Base-by-base conservation (phyloP, 2,113 vertebrate genomes). In the Tenrec ecaudatus region DNA sequence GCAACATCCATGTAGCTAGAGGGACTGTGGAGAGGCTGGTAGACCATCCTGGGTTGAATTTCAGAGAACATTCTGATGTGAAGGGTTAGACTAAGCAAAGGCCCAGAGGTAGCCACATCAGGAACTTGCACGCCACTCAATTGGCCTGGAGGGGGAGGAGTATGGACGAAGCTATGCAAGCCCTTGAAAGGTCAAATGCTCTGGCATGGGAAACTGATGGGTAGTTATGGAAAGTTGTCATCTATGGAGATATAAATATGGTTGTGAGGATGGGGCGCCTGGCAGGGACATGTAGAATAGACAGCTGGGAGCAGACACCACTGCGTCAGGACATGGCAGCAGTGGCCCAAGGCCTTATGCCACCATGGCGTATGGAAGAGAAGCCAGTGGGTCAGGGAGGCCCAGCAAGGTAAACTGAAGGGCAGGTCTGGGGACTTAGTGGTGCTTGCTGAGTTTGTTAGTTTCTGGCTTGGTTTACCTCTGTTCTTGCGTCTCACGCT, bases 301-400 rank as follows among this genome's bases (percentile, higher is more conserved):
- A 80, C 25, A 19, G 23, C 29, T 14, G 76, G 68, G 16, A 76
- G 6, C 33, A 2, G 22, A 86, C 40, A 16, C 40, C 22, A 0
- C 16, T 1, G 25, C 58, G 60, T 3, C 33, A 38, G n/a, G 23
- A 10, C 12, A 0, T 23, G 6, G 2, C 31, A 60, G 2, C 31
- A 47, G 2, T 10, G 31, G 77, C 38, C 57, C 38, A 33, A 53
- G 14, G 40, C 57, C n/a, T 6, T 33, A 58, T 53, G 36, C 6
- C 3, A 4, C 0, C 6, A 83, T 10, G 20, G 58, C 15, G 11
- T 8, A 5, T 4, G 27, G n/a, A 29, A 17, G n/a, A 60, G 40
- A 76, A 29, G 4, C 29, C 7, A 0, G 8, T 1, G 0, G 33
- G 2, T 76, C 57, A 15, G 2, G 12, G 33, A 19, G 33, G 22